Percentiles rank a stretch among this genome's conserved stretches.
phyloP scores from a whole-genome alignment of 2,888 invertebrate species.

The Cremastinae sp. region DNA sequence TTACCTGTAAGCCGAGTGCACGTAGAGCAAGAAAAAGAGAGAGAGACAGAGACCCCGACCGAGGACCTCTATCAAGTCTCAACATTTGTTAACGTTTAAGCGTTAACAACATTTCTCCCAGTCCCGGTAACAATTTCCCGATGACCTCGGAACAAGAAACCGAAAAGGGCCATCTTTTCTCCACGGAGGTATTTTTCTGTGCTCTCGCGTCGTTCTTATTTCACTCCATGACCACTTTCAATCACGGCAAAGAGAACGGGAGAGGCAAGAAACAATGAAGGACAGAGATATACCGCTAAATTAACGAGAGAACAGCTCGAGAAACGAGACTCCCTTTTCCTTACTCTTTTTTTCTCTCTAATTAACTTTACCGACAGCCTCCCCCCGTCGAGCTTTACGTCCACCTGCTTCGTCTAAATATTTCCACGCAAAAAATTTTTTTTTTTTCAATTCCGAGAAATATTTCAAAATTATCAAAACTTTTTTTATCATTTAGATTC shows the following conservation, averaged over 20 bases:
- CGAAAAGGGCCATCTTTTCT: conserved; percentile 56
- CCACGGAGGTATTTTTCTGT: neutral
- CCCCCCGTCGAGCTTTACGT: conserved; percentile 38
- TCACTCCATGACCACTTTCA: conserved; percentile 47
- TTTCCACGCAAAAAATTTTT: conserved; percentile 4
- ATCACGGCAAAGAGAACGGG: conserved; percentile 42
- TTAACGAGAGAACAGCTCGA: conserved; percentile 20
- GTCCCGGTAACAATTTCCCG: conserved; percentile 50
- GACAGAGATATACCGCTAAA: conserved; percentile 31
- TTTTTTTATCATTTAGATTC: neutral
- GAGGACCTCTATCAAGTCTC: conserved; percentile 65
- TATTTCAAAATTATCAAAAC: neutral
- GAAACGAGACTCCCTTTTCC: conserved; percentile 33
- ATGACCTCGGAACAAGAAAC: conserved; percentile 67
- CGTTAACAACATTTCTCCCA: conserved; percentile 78
- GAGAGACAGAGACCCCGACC: conserved; percentile 39
- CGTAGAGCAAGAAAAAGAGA: conserved; percentile 15
- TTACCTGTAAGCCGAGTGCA: conserved; percentile 69
- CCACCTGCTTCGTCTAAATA: conserved; percentile 62
- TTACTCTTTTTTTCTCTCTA: conserved; percentile 54
- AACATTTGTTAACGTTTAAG: conserved; percentile 79
- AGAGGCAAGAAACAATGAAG: conserved; percentile 10
- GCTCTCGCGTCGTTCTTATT: conserved; percentile 43
- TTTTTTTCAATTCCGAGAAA: neutral
- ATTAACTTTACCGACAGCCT: conserved; percentile 62